Evolutionary conservation across 2,113 vertebrate species (phyloP), one percentile per base, ranked within the genome.

Genomic region (Rhizomys pruinosus): DNA sequence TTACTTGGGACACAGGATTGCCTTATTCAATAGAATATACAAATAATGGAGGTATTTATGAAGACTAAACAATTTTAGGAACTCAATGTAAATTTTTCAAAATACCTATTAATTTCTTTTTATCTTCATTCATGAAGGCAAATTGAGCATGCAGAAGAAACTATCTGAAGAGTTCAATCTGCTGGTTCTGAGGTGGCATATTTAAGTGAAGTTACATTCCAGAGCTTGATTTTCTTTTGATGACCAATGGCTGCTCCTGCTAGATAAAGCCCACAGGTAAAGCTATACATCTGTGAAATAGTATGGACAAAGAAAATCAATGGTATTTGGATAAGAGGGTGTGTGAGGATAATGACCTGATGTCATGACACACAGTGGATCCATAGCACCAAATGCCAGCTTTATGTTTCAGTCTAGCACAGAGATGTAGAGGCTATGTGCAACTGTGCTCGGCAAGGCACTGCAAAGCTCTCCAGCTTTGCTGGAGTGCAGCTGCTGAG

Each of bases 201-300:
- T 34, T 44, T 77, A 64, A 94, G 59, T 39, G 7, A 63, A n/a
- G 7, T 68, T 72, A 39, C 52, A 63, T 89, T 23, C 69, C 68
- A 27, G 47, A 81, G 27, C 34, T 55, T 61, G 55, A 34, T 89
- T 78, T 63, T 81, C 55, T 82, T 96, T 91, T 73, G 42, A 91
- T 69, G 87, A 93, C 74, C 12, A 64, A 74, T 77, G 27, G 79
- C n/a, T 77, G 20, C 10, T 76, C 73, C 39, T 78, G 27, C 32
- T 57, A 72, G 34, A 77, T 47, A 77, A 77, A 85, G 89, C 44
- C 77, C 25, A 55, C 34, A 25, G 10, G 11, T 78, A 73, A 73
- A 64, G 73, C 22, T 19, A 29, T 77, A 47, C 37, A 13, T 82
- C 32, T 89, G 42, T 64, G 20, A 25, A 93, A 39, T 44, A 59